These are phyloP conservation scores for Thyatira batis DNA, from an alignment of 2,888 invertebrate genomes.

Conservation along the genomic window DNA sequence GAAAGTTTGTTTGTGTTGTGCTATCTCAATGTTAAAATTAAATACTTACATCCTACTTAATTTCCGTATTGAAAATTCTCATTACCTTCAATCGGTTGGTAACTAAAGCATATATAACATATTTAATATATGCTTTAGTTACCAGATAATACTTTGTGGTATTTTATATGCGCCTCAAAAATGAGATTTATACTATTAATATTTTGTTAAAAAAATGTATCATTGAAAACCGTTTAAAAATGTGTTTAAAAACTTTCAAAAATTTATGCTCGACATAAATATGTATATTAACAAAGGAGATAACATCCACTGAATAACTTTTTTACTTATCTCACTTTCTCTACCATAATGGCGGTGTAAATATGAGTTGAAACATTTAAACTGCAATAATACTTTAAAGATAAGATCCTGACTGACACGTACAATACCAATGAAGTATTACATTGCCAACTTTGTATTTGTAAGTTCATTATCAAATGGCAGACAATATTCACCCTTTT, in stretches of 20 bases:
- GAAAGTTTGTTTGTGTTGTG: neutral
- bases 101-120: too few species aligned
- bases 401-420: conserved; percentile 25
- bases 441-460: conserved; percentile 20
- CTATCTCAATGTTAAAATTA: neutral
- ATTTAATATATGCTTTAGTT: neutral
- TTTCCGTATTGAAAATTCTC: neutral
- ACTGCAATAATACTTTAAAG: conserved; percentile 20
- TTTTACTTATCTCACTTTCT: conserved; percentile 28
- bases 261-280: neutral
- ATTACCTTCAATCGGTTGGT: too few species aligned
- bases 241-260: too few species aligned
- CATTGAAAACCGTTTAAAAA: too few species aligned
- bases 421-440: conserved; percentile 33
- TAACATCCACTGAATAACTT: conserved; percentile 19
- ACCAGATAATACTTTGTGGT: neutral
- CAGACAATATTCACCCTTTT: conserved; percentile 24
- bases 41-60: neutral
- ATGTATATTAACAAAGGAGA: conserved; percentile 9
- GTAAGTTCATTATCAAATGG: conserved; percentile 12
- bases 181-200: too few species aligned
- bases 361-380: conserved; percentile 17
- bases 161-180: too few species aligned
- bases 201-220: too few species aligned
- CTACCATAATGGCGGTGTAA: conserved; percentile 15